Conservation (phyloP, 64 coral and sea anemone genomes). For the Stichodactyla helianthus region DNA sequence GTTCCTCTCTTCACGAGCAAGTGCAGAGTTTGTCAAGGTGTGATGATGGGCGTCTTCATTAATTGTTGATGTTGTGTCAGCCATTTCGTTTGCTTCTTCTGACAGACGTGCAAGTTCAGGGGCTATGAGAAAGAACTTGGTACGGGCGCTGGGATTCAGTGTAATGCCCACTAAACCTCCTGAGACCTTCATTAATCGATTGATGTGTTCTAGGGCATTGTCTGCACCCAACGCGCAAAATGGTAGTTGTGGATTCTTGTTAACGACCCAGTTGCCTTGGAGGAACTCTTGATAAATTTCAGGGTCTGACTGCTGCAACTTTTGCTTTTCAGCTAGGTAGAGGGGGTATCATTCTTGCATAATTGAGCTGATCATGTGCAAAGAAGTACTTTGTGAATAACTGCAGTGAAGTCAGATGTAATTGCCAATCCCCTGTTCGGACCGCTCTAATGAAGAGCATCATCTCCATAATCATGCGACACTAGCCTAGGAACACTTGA, state of each 20-base stretch:
- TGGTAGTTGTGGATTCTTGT: no score
- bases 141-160: constrained; percentile 16
- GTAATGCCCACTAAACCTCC: no score
- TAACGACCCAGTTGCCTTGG: no score
- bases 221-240: no score
- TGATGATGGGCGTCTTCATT: constrained; percentile 19
- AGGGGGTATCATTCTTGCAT: no score
- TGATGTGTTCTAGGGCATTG: no score
- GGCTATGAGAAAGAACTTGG: constrained; percentile 39
- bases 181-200: no score
- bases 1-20: not conserved
- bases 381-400: not conserved
- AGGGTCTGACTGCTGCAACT: no score
- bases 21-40: not conserved
- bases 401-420: constrained; percentile 14
- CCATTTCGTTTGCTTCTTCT: constrained; percentile 35
- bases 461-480: constrained; percentile 37
- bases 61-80: not conserved
- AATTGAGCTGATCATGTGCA: no score
- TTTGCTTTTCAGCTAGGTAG: no score
- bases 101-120: constrained; percentile 27
- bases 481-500: not conserved
- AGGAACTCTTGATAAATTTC: no score
- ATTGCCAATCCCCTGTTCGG: constrained; percentile 28
- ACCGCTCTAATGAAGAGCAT: constrained; percentile 25